Evolutionary conservation across 1,140 invertebrate genomes (phyloP).

Genomic region (Halesus radiatus): DNA sequence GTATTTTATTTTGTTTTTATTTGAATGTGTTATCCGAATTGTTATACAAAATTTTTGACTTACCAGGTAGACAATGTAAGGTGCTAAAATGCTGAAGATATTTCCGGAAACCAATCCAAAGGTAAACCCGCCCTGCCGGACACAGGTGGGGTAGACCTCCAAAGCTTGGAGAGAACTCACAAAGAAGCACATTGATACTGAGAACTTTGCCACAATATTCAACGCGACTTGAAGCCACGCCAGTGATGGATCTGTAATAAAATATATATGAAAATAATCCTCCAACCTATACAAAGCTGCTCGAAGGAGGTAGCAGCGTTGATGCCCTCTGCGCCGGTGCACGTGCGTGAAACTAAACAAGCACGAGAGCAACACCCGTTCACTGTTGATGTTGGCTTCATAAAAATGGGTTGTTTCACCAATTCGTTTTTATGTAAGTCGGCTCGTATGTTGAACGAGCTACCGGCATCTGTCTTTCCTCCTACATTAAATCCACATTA

Average conservation of each 20-base stretch:
- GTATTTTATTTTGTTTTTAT: background rate
- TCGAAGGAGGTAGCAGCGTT: too few species aligned
- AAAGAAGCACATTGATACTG: conserved; percentile 75
- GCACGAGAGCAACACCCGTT: too few species aligned
- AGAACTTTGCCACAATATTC: conserved; percentile 74
- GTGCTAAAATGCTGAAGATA: conserved; percentile 74
- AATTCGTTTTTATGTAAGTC: too few species aligned
- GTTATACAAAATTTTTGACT: conserved; percentile 54
- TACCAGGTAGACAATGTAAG: conserved; percentile 82
- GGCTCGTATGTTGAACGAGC: too few species aligned
- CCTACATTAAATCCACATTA: too few species aligned
- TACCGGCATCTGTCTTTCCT: too few species aligned
- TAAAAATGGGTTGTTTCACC: too few species aligned
- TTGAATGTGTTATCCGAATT: conserved; percentile 41
- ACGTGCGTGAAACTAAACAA: too few species aligned
- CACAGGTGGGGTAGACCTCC: conserved; percentile 79
- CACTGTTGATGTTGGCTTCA: too few species aligned
- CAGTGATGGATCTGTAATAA: conserved; percentile 59
- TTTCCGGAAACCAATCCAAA: conserved; percentile 74
- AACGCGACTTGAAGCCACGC: conserved; percentile 66
- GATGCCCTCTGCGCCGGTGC: too few species aligned
- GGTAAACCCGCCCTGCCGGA: conserved; percentile 77
- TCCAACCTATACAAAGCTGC: too few species aligned
- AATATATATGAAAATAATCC: too few species aligned
- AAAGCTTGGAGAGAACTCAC: conserved; percentile 76